Base-by-base conservation (phyloP, 2,888 invertebrate genomes). In the Trichacis sp. region DNA sequence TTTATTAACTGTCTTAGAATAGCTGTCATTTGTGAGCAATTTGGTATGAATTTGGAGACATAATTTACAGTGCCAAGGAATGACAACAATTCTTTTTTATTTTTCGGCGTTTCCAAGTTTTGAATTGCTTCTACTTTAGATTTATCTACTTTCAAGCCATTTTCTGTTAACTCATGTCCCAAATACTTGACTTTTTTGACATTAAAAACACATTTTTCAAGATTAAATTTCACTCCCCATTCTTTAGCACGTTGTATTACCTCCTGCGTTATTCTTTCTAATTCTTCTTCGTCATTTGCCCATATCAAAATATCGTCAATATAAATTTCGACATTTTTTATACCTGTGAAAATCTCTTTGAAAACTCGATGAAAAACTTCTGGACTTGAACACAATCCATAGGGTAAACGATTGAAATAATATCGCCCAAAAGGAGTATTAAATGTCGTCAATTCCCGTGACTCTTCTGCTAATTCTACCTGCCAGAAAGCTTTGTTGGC, bases 31-130 rank as follows among this genome's bases (percentile, higher is more conserved):
- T 63, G 33, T 19, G 74, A 54, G 4, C 73, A 63, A 52, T 73
- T 66, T 15, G 73, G 72, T 20, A 81, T 73, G 57, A 75, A 77
- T 58, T 68, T 74, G 15, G 72, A 30, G 17, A 78, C 36, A 53
- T 78, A 78, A 11, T 68, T 73, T 18, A 71, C 53, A 40, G 73
- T 63, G 2, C 78, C 78, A 36, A 78, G 52, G 42, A 77, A 72
- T 51, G 61, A 63, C 50, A 69, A 56, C 8, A 79, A 30, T 17
- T 70, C 67, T 52, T 72, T 71, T 5, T 45, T 42, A 59, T 68
- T 65, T 19, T 48, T 63, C 4, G 74, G 48, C 52, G 73, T 69
- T 11, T 70, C 46, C 47, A 43, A 18, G 11, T 77, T 73, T 14
- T 29, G 17, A 9, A 78, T 73, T 12, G 75, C 73, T 57, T 63